phyloP scores from a whole-genome alignment of 2,113 vertebrate species.

The Melospiza melodia region DNA sequence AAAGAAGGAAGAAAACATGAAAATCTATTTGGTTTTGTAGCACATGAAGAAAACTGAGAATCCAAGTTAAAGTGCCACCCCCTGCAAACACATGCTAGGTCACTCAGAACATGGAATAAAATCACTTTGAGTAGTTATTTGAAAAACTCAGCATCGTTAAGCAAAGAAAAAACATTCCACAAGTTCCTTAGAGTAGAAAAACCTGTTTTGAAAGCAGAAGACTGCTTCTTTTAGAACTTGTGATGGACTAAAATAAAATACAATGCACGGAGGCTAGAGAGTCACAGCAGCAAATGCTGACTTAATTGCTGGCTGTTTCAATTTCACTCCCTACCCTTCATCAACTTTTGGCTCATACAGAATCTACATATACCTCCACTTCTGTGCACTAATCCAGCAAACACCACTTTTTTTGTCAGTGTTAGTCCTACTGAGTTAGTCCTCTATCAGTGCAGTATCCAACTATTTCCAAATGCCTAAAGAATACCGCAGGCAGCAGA shows the following conservation, averaged over 20 bases:
- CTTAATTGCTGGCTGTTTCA: not conserved
- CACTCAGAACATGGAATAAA: not conserved
- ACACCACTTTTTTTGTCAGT: not conserved
- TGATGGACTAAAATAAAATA: not conserved
- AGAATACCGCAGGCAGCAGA: not conserved
- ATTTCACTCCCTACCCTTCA: not conserved
- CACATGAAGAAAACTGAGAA: not conserved
- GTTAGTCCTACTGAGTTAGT: not conserved
- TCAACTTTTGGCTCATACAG: not conserved
- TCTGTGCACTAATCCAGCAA: not conserved
- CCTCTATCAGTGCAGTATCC: not conserved
- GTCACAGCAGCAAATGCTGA: not conserved
- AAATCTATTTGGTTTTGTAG: not conserved
- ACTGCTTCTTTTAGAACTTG: not conserved
- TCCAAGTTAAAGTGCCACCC: not conserved
- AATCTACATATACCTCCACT: not conserved
- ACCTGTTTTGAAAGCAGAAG: not conserved
- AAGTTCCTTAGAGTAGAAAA: not conserved
- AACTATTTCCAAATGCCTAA: not conserved
- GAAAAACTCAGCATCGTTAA: not conserved
- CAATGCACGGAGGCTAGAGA: not conserved
- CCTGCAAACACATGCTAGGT: not conserved
- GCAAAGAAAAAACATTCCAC: not conserved
- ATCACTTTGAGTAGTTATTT: not conserved
- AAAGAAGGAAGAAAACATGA: not conserved